phyloP scores from a whole-genome alignment of 1,140 invertebrate genomes.

The Leptoteleia sp. region DNA sequence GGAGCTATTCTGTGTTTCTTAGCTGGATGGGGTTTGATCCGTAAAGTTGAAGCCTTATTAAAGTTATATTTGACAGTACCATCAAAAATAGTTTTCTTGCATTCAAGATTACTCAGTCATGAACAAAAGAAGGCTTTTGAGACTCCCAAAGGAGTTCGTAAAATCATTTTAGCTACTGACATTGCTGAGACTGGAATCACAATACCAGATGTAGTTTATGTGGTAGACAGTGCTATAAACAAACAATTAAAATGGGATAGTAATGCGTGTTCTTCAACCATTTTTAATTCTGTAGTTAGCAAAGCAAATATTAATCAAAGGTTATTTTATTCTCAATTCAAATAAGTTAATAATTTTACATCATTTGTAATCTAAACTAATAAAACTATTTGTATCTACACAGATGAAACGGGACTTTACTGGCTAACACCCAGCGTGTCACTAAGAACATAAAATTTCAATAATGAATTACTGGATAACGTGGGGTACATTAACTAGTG shows the following conservation, averaged over 20 bases:
- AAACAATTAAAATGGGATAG: constrained; percentile 75
- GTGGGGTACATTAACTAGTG: no score
- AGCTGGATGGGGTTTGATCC: constrained; percentile 84
- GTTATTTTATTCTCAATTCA: constrained; percentile 59
- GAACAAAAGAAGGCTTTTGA: constrained; percentile 88
- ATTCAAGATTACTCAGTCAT: constrained; percentile 86
- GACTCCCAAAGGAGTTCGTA: constrained; percentile 83
- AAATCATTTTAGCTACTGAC: constrained; percentile 97
- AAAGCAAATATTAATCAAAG: constrained; percentile 85
- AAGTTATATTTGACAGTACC: constrained; percentile 55
- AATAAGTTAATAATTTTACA: neutral
- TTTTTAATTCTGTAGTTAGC: constrained; percentile 81
- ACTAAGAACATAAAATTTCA: no score
- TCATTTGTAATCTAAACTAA: neutral
- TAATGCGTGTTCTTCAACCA: constrained; percentile 54
- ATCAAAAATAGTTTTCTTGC: constrained; percentile 84
- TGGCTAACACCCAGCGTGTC: no score
- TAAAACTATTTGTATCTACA: constrained; percentile 4
- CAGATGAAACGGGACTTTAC: no score
- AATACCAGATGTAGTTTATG: constrained; percentile 95
- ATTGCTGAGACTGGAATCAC: constrained; percentile 99
- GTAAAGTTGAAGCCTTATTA: constrained; percentile 38
- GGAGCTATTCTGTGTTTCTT: constrained; percentile 86
- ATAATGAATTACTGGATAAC: no score
- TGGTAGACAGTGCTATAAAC: constrained; percentile 73